Evolutionary conservation across 2,888 invertebrate species (phyloP).

Genomic region (Drosophila vallismaia): DNA sequence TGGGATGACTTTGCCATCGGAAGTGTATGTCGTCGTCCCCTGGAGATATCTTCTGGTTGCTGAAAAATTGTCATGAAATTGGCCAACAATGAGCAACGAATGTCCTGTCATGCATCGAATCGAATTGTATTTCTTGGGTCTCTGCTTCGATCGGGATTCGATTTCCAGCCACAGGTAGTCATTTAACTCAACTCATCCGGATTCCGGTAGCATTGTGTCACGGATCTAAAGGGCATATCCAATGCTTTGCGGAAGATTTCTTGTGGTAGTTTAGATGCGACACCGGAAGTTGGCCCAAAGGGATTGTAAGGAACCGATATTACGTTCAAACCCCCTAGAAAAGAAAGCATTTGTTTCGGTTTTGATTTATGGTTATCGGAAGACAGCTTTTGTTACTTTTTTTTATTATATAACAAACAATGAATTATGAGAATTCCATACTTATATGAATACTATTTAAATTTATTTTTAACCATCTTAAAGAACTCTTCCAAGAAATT

Average conservation of each 20-base stretch:
- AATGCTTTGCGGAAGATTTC: conserved; percentile 68
- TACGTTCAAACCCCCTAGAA: background rate
- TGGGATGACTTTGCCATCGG: conserved; percentile 69
- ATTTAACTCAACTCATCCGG: conserved; percentile 25
- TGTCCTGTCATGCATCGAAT: conserved; percentile 56
- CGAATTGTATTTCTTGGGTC: conserved; percentile 48
- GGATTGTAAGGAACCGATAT: conserved; percentile 7
- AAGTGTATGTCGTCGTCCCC: conserved; percentile 14
- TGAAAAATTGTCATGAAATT: conserved; percentile 81
- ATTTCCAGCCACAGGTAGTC: conserved; percentile 33
- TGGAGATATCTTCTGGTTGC: conserved; percentile 44
- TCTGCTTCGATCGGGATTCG: conserved; percentile 32
- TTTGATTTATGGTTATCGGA: conserved; percentile 29
- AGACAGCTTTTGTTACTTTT: background rate
- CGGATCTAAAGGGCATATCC: conserved; percentile 57
- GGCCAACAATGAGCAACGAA: conserved; percentile 69
- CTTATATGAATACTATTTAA: background rate
- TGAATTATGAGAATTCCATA: background rate
- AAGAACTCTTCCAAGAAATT: background rate
- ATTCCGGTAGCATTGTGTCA: conserved; percentile 50
- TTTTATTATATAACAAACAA: background rate
- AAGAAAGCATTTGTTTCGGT: background rate
- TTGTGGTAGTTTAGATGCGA: conserved; percentile 40
- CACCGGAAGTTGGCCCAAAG: conserved; percentile 41
- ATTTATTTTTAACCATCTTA: background rate